Base-by-base conservation (phyloP, 2,113 vertebrate species). In the Onychostoma macrolepis region DNA sequence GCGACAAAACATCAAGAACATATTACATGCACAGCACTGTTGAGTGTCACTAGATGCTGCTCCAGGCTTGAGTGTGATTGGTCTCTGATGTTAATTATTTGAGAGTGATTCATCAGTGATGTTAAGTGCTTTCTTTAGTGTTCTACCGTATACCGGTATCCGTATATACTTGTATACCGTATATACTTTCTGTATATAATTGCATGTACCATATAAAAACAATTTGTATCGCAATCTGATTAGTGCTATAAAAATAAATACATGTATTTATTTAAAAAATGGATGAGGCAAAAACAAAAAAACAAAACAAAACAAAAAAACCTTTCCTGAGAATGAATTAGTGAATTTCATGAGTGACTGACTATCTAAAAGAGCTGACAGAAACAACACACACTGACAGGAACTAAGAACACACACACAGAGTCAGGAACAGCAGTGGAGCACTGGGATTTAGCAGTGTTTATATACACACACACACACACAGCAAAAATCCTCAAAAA, bases 311-410 rank as follows among this genome's bases (percentile, higher is more conserved):
- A n/a, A n/a, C n/a, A n/a, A n/a, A n/a, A n/a, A n/a, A n/a, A n/a
- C n/a, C 19, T 7, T 30, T 15, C 2, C 4, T 48, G 58, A 82
- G 61, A 80, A 80, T n/a, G 61, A 45, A 28, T 82, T 81, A 65
- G 36, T 43, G n/a, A 43, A 65, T 61, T 81, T 81, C 33, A 86
- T 86, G 77, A 86, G 33, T 80, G 85, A 86, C 65, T 80, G 77
- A 71, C 45, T 80, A 30, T 80, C 53, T 24, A 80, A 72, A 67
- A 15, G 24, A 72, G 24, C n/a, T 56, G 61, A 53, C 33, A 72
- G 21, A 80, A 67, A 86, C 45, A 80, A 53, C 45, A 86, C 63
- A 71, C 43, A 72, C 12, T 69, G 77, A 56, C 13, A 8, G 58
- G 33, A 86, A 86, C 61, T 24, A 33, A 36, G 8, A 10, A 26